These are phyloP conservation scores for Melanotaenia maccullochi DNA, from an alignment of 2,797 vertebrate genomes.

Conservation along the genomic window DNA sequence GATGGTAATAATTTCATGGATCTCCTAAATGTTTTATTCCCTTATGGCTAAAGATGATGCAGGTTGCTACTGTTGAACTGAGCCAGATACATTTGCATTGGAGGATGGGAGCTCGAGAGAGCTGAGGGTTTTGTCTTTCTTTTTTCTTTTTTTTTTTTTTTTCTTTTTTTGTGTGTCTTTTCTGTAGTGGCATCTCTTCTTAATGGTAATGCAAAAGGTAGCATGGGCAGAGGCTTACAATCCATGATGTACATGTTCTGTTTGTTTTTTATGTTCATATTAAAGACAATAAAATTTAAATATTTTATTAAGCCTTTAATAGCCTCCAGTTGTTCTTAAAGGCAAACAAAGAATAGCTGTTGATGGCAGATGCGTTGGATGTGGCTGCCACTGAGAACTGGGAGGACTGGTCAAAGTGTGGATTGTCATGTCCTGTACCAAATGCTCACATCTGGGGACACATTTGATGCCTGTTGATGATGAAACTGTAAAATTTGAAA, in stretches of 20 bases:
- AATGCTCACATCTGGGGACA: constrained; percentile 72
- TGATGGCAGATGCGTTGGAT: constrained; percentile 58
- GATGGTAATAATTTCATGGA: constrained; percentile 55
- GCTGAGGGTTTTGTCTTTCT: constrained; percentile 61
- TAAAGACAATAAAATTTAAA: constrained; percentile 87
- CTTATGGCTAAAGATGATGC: constrained; percentile 26
- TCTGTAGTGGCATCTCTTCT: constrained; percentile 74
- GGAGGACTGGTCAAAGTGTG: constrained; percentile 55
- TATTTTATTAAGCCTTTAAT: constrained; percentile 88
- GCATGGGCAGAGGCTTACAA: constrained; percentile 86
- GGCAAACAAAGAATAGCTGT: constrained; percentile 62
- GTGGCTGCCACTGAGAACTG: constrained; percentile 62
- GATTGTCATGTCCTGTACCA: constrained; percentile 73
- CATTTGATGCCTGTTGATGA: constrained; percentile 78
- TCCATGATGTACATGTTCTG: constrained; percentile 85
- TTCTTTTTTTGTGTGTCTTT: constrained; percentile 46
- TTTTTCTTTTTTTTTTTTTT: constrained; percentile 34
- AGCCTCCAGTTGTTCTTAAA: constrained; percentile 81
- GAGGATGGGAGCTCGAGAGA: constrained; percentile 64
- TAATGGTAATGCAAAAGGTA: constrained; percentile 80
- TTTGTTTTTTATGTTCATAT: constrained; percentile 87
- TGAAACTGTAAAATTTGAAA: constrained; percentile 82
- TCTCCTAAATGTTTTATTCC: constrained; percentile 46
- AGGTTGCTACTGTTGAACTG: constrained; percentile 72
- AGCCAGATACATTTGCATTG: constrained; percentile 73